phyloP scores from a whole-genome alignment of 2,113 vertebrate genomes.

The Callospermophilus lateralis region DNA sequence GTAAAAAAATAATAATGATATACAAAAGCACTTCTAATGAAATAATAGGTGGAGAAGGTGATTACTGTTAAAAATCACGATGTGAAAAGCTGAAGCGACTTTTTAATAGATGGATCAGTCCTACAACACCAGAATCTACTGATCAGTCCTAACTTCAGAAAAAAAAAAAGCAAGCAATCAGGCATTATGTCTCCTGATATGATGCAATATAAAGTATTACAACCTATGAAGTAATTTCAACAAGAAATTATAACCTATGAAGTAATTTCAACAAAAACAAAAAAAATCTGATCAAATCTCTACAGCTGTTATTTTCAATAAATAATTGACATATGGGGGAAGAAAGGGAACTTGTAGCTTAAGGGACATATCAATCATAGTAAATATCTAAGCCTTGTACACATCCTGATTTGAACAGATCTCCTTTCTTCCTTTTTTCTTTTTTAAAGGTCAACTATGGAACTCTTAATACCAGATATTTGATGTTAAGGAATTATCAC shows the following conservation, averaged over 20 bases:
- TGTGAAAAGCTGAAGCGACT: not conserved
- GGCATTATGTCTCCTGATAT: not conserved
- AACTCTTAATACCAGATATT: not conserved
- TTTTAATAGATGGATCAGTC: not conserved
- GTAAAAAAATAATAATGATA: conserved; percentile 18
- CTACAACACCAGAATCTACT: not conserved
- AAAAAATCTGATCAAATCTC: conserved; percentile 27
- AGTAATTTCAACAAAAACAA: not conserved
- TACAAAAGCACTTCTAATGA: not conserved
- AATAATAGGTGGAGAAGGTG: not conserved
- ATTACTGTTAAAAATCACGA: not conserved
- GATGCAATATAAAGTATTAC: not conserved
- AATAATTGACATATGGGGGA: not conserved
- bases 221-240: not conserved
- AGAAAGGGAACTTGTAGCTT: not conserved
- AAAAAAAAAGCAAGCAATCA: not conserved
- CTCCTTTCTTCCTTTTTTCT: not conserved
- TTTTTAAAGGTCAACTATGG: not conserved
- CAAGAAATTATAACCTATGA: not conserved
- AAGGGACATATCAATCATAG: not conserved
- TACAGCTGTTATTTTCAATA: conserved; percentile 22
- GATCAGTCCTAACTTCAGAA: not conserved
- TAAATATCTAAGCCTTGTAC: not conserved
- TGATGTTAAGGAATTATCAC: conserved; percentile 36
- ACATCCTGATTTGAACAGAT: not conserved